Percentiles rank a stretch among this genome's conserved stretches.
These are phyloP conservation scores for Columbina picui DNA, from an alignment of 2,113 vertebrate genomes.

Conservation along the genomic window DNA sequence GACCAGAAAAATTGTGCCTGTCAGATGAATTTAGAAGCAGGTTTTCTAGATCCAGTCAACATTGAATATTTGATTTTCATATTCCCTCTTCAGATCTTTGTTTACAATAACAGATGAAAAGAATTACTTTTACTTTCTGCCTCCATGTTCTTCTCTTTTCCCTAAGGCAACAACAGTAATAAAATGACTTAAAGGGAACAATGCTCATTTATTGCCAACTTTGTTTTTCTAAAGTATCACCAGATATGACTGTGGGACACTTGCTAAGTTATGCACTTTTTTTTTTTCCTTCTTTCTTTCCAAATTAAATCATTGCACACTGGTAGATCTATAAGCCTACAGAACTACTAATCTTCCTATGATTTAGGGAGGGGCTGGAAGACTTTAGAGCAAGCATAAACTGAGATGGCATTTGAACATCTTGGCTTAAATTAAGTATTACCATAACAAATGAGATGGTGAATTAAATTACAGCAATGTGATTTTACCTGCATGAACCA, in stretches of 20 bases:
- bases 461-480: background rate
- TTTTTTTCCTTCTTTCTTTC: background rate
- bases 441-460: background rate
- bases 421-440: background rate
- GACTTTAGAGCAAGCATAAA: background rate
- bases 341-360: background rate
- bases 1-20: background rate
- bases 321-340: background rate
- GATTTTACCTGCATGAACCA: background rate
- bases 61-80: conserved; percentile 48
- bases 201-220: background rate
- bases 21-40: conserved; percentile 6
- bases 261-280: background rate
- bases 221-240: background rate
- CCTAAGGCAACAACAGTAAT: background rate
- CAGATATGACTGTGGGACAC: background rate
- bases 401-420: background rate
- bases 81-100: conserved; percentile 36
- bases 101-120: conserved; percentile 62
- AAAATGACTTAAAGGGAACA: conserved; percentile 8
- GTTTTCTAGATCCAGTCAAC: conserved; percentile 26
- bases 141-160: conserved; percentile 1
- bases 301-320: background rate
- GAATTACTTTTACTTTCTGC: conserved; percentile 41
- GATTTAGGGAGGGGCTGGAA: background rate